These are phyloP conservation scores for Styela clava DNA, from an alignment of 23 tunicate species.

Conservation along the genomic window DNA sequence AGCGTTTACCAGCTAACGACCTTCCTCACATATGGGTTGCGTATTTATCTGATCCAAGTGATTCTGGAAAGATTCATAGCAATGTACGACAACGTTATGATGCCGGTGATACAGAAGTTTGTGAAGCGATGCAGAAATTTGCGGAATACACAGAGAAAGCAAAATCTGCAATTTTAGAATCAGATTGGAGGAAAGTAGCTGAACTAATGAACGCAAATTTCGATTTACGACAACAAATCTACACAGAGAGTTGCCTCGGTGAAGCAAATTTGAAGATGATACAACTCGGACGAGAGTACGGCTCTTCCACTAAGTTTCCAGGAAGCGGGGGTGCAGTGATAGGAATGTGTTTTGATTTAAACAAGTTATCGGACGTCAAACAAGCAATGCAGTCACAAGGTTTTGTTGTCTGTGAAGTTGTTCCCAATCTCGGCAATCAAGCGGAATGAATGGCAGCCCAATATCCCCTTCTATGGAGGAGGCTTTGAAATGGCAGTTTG, in stretches of 20 bases:
- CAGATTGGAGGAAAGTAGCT: conserved; percentile 60
- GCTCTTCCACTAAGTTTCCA: conserved; percentile 74
- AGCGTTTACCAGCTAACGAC: conserved; percentile 26
- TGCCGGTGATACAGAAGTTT: conserved; percentile 55
- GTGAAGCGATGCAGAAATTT: conserved; percentile 71
- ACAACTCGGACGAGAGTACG: conserved; percentile 44
- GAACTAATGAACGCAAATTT: conserved; percentile 69
- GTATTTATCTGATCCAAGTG: conserved; percentile 81
- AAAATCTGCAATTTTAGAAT: conserved; percentile 38
- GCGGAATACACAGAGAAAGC: conserved; percentile 61
- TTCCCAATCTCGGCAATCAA: conserved; percentile 29
- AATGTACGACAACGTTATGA: conserved; percentile 67
- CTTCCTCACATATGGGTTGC: conserved; percentile 78
- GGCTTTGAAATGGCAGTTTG: too few species aligned
- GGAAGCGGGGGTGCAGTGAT: conserved; percentile 98
- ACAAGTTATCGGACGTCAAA: conserved; percentile 27
- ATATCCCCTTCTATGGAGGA: too few species aligned
- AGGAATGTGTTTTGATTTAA: conserved; percentile 54
- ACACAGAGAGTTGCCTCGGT: conserved; percentile 65
- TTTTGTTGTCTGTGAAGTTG: conserved; percentile 67
- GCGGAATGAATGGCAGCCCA: neutral
- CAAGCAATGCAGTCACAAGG: conserved; percentile 68
- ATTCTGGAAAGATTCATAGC: conserved; percentile 86
- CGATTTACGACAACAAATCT: conserved; percentile 62
- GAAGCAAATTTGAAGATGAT: conserved; percentile 61